Base-by-base conservation (phyloP, 2,113 vertebrate genomes). In the Epinephelus cyanopodus region DNA sequence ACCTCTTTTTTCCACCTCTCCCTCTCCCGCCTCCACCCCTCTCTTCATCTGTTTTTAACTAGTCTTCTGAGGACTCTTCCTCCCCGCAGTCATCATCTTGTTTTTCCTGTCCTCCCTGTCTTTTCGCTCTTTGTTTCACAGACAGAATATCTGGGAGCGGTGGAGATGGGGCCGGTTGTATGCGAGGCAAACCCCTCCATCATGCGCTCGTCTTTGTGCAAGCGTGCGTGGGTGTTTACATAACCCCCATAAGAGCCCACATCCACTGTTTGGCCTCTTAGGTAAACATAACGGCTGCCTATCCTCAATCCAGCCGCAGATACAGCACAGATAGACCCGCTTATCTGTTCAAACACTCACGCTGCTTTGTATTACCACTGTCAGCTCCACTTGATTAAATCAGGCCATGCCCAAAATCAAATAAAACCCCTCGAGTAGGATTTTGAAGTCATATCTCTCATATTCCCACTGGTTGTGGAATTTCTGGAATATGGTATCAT, bases 341-440 rank as follows among this genome's bases (percentile, higher is more conserved):
- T 90, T 90, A 92, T 90, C 90, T 91, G 77, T 75, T 84, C 89
- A 92, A 90, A 91, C 88, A 89, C 88, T 83, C 90, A 15, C 12
- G 9, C 80, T 71, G 83, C 81, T 88, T 88, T 90, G 93, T 90
- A 79, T 85, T 77, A 81, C 81, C 77, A 75, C 60, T 85, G 89
- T 89, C 87, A 85, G 87, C 88, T 82, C 75, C 74, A 33, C 82
- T 83, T 87, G 91, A 92, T 91, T 92, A 72, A 92, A 94, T 94
- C 92, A 92, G 83, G 77, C 87, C 89, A 61, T 74, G 86, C 84
- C 84, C 71, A 84, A 91, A 91, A 91, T 90, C 88, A 92, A 90
- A 92, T 92, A 87, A 90, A 89, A 68, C 14, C 86, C 80, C 80
- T 54, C 11, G 74, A 90, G 90, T 69, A 19, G 64, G 87, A 82